Conservation (phyloP, 2,797 vertebrate species). For the Psittacula echo region DNA sequence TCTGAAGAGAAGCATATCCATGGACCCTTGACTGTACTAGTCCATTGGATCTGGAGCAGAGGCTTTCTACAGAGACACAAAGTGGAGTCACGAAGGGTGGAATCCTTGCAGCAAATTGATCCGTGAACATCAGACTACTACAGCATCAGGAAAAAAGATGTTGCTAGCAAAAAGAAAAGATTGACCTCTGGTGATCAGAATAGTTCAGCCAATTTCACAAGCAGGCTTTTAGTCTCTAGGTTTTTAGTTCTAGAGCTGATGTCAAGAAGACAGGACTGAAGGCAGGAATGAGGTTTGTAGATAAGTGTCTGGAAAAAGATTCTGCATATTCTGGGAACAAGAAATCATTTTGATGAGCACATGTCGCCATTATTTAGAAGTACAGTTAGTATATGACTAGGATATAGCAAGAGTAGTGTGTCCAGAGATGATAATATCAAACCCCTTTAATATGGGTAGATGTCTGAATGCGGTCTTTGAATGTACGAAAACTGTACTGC, state of each 20-base stretch:
- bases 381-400: neutral
- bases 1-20: neutral
- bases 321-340: neutral
- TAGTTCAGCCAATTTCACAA: neutral
- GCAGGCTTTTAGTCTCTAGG: neutral
- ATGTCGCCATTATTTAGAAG: neutral
- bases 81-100: neutral
- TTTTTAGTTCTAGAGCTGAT: neutral
- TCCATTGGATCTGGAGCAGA: neutral
- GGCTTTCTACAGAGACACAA: neutral
- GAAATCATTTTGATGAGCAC: neutral
- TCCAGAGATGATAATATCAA: neutral
- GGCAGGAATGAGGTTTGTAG: neutral
- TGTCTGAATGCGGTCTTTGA: neutral
- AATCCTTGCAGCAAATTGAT: neutral
- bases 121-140: neutral
- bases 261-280: neutral
- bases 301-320: neutral
- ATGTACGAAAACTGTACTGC: neutral
- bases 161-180: neutral
- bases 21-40: neutral
- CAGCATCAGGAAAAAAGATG: neutral
- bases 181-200: neutral
- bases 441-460: neutral
- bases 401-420: neutral